These are phyloP conservation scores for Laticauda colubrina DNA, from an alignment of 2,113 vertebrate species.

Conservation along the genomic window DNA sequence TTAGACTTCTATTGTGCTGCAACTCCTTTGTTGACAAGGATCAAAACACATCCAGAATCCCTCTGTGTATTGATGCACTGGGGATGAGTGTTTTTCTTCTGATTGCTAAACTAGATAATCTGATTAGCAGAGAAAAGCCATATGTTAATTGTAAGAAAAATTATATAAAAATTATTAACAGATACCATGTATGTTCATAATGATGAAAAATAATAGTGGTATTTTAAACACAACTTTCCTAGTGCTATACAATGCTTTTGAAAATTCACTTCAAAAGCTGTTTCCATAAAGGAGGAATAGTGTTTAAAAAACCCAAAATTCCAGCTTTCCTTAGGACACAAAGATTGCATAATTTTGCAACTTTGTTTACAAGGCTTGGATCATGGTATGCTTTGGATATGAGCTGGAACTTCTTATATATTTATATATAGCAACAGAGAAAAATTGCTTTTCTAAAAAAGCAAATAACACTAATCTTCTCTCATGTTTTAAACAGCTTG, in stretches of 20 bases:
- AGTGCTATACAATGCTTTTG: not conserved
- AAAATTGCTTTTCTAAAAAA: not conserved
- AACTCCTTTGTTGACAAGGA: not conserved
- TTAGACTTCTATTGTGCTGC: not conserved
- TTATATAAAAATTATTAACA: not conserved
- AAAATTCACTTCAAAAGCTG: not conserved
- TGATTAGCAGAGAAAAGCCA: not conserved
- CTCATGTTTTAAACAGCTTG: slow-evolving; percentile 76
- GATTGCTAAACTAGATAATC: not conserved
- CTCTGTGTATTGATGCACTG: not conserved
- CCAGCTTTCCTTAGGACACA: not conserved
- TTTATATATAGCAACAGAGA: not conserved
- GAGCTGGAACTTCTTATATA: not conserved
- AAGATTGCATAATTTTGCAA: not conserved
- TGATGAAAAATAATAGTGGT: not conserved
- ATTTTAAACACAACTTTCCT: not conserved
- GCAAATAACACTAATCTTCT: not conserved
- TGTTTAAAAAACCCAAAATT: not conserved
- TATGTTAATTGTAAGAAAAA: not conserved
- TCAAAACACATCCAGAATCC: not conserved
- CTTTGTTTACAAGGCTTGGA: not conserved
- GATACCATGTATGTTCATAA: not conserved
- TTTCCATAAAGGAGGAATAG: not conserved
- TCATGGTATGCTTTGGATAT: not conserved
- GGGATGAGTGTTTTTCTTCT: not conserved